These are phyloP conservation scores for Lytechinus variegatus DNA, from an alignment of 35 echinoderm and acorn worm species.

Conservation along the genomic window DNA sequence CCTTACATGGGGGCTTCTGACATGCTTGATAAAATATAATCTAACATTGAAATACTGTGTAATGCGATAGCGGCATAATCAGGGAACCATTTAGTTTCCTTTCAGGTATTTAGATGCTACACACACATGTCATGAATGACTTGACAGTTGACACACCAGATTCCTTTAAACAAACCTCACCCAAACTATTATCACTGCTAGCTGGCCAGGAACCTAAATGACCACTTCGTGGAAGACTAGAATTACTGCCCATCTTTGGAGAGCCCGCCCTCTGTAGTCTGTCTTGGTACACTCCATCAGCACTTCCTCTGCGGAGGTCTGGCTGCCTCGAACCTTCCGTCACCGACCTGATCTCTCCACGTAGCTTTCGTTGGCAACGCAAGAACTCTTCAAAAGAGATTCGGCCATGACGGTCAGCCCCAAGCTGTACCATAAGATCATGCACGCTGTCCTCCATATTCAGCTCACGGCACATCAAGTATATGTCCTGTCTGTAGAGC, in stretches of 20 bases:
- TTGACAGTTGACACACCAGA: background rate
- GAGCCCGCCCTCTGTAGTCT: conserved; percentile 53
- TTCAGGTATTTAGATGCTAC: too few species aligned
- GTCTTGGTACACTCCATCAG: conserved; percentile 27
- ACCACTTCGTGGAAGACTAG: conserved; percentile 51
- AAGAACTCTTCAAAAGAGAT: conserved; percentile 77
- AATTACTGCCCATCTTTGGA: conserved; percentile 60
- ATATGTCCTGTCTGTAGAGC: conserved; percentile 69
- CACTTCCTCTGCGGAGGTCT: background rate
- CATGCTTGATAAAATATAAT: too few species aligned
- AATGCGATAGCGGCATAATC: too few species aligned
- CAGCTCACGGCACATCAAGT: conserved; percentile 72
- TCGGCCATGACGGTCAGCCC: conserved; percentile 61
- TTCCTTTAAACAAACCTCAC: conserved; percentile 12
- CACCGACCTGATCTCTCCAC: conserved; percentile 59
- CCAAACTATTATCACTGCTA: conserved; percentile 75
- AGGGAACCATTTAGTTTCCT: too few species aligned
- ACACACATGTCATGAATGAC: too few species aligned
- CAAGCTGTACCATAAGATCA: conserved; percentile 76
- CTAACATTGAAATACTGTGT: too few species aligned
- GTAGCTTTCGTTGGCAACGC: conserved; percentile 63
- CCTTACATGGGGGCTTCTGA: too few species aligned
- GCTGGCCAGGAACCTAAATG: conserved; percentile 72
- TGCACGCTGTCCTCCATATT: conserved; percentile 74
- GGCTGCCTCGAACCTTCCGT: background rate